These are phyloP conservation scores for Hipposideros armiger DNA, from an alignment of 2,113 vertebrate genomes.

Conservation along the genomic window DNA sequence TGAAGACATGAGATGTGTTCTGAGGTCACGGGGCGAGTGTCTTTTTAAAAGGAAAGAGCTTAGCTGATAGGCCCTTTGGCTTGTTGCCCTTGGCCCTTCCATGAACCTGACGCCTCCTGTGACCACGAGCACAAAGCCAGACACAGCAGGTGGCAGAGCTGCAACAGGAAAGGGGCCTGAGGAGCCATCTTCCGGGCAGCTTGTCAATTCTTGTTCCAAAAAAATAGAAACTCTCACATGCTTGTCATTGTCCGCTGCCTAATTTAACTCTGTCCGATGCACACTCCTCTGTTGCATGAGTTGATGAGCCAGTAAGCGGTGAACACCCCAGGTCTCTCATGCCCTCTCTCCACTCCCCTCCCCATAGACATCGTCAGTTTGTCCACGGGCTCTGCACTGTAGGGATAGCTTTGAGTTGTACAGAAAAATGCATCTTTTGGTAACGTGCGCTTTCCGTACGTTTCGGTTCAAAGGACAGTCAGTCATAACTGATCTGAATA, in stretches of 20 bases:
- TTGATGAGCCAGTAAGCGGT: not conserved
- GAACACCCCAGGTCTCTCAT: too few species aligned
- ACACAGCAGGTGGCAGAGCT: not conserved
- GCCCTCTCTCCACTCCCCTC: rapidly evolving
- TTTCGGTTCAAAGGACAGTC: not conserved
- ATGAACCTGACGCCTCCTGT: not conserved
- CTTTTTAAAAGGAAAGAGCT: not conserved
- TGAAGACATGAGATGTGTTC: not conserved
- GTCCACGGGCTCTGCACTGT: not conserved
- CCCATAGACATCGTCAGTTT: not conserved
- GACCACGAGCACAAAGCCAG: not conserved
- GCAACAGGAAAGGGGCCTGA: too few species aligned
- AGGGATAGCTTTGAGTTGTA: not conserved
- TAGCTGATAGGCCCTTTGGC: not conserved
- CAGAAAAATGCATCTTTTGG: not conserved
- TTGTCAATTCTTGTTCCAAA: not conserved
- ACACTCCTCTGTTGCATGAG: not conserved
- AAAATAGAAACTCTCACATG: not conserved
- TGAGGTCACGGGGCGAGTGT: not conserved
- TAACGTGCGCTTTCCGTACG: not conserved
- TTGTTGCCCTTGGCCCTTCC: not conserved
- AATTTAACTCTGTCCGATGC: not conserved
- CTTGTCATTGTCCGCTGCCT: not conserved
- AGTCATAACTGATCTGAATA: not conserved
- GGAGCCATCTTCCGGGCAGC: not conserved